Evolutionary conservation across 2,888 invertebrate genomes (phyloP), one percentile per base, ranked within the genome.

Genomic region (Lithophane socia): DNA sequence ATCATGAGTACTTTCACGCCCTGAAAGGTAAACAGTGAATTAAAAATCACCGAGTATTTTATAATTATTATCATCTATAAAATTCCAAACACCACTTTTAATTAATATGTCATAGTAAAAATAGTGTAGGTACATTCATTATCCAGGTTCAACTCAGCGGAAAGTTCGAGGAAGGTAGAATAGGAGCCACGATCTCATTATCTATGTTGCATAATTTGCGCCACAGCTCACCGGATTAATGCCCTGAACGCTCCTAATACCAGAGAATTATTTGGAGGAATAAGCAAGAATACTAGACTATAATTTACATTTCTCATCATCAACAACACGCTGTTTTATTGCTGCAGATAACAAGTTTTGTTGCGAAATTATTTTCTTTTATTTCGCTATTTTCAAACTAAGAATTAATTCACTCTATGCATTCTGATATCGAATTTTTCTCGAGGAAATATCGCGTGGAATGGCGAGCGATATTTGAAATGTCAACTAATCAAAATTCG

Each of bases 171-270:
- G 70, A 74, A 86, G 78, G 80, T 82, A 87, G 65, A 86, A 84
- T 75, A 77, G 72, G 70, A 87, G 79, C 77, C 66, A 68, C 64
- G 73, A 70, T 75, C 88, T 82, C 87, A 87, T 87, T 87, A 87
- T 86, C 73, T 82, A 70, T 75, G 88, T 86, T 87, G 87, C 83
- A 87, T 84, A 84, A 86, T 88, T 81, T 86, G 77, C 64, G 80
- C 74, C 79, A 71, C 68, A 77, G 78, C 73, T 66, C 75, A 69
- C 47, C 61, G 75, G 75, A 88, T 83, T 86, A 82, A 80, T 83
- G 78, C 69, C 65, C 77, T 67, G 80, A 75, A 80, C 74, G 76
- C 71, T 63, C 67, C 79, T 77, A 81, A 82, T 82, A 77, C 79
- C n/a, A 49, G 79, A 42, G 18, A 83, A 83, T 82, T 83, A 83